These are phyloP conservation scores for Gambusia affinis DNA, from an alignment of 2,113 vertebrate species.

Conservation along the genomic window DNA sequence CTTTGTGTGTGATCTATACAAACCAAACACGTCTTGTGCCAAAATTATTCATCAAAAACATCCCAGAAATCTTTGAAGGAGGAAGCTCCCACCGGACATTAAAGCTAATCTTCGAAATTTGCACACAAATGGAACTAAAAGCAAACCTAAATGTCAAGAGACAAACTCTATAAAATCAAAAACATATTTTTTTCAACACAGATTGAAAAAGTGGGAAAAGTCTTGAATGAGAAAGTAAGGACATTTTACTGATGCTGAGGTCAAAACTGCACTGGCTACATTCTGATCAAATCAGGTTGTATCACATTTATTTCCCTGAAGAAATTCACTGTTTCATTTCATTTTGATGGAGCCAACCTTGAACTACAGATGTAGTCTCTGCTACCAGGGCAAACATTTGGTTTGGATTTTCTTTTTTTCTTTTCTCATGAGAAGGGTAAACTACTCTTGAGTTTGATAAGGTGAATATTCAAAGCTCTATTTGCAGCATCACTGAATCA, in stretches of 20 bases:
- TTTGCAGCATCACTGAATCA: neutral
- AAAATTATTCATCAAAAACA: neutral
- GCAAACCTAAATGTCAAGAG: neutral
- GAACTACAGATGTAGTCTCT: neutral
- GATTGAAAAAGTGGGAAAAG: neutral
- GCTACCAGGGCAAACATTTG: neutral
- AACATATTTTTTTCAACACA: neutral
- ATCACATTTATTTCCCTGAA: neutral
- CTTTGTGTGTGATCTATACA: slow-evolving; percentile 6
- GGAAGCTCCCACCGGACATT: neutral
- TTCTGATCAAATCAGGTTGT: neutral
- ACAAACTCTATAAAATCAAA: neutral
- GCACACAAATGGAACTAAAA: slow-evolving; percentile 30
- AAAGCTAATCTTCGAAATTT: slow-evolving; percentile 20
- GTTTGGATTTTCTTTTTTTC: no score
- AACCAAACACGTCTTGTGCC: slow-evolving; percentile 6
- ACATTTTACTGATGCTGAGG: neutral
- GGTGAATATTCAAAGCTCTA: neutral
- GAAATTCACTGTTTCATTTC: slow-evolving; percentile 16
- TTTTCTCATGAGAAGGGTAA: neutral
- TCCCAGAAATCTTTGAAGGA: neutral
- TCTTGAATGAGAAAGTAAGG: slow-evolving; percentile 9
- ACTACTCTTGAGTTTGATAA: neutral
- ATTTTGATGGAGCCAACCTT: neutral
- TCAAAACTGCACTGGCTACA: neutral